Base-by-base conservation (phyloP, 2,797 vertebrate species). In the Coregonus suidteri region DNA sequence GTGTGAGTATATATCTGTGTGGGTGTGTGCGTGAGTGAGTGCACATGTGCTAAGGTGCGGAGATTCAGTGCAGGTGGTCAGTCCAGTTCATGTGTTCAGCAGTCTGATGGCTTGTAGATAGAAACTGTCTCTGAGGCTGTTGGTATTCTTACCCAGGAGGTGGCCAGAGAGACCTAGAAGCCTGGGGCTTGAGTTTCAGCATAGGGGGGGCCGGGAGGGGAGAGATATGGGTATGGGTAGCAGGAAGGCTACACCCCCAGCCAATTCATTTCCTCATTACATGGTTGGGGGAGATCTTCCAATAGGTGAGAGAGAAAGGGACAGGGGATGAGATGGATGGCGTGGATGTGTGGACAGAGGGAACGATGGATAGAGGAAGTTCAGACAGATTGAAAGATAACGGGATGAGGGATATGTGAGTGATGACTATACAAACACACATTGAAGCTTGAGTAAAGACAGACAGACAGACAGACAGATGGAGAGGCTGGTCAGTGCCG, bases 111-210 rank as follows among this genome's bases (percentile, higher is more conserved):
- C 9, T 47, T 47, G 41, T 47, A 47, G 41, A 47, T 47, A 47
- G 41, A 47, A 47, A 47, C 9, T 47, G 41, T 11, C 41, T 47
- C 41, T 47, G 41, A 47, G 41, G 7, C 41, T 47, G 41, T 47
- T 47, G 41, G 9, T 11, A 47, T 11, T 1, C 41, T 51, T 51
- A 6, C 11, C 37, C 52, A 69, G 31, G 31, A 81, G 72, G 74
- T 53, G 62, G 20, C 59, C 83, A 66, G 71, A 76, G 20, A 37
- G 77, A 65, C 75, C 81, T 80, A 77, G 74, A 82, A 31, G 74
- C 79, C 75, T 75, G 84, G 82, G 84, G 87, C 86, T 89, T 74
- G 82, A 86, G 88, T 91, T 90, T 91, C 89, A 81, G 82, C 85
- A 83, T 79, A 81, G 64, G 51, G 37, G 74, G 20, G 31, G 62